A percentile compares a stretch with the other conserved stretches of the same genome.
phyloP scores from a whole-genome alignment of 1,140 invertebrate genomes.

The Leptoteleia sp. region DNA sequence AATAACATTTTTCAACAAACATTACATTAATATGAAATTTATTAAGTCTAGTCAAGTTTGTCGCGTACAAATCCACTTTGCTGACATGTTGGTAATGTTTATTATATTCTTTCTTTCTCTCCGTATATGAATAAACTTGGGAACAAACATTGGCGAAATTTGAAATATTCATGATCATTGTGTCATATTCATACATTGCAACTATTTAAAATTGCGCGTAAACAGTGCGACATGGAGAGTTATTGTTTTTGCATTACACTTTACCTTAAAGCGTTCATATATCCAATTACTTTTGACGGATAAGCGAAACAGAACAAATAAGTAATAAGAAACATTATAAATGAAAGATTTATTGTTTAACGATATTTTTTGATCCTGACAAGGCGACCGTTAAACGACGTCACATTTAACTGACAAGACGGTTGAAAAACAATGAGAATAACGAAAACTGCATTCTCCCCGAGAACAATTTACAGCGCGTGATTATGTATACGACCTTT shows the following conservation, averaged over 20 bases:
- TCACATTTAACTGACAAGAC: constrained; percentile 58
- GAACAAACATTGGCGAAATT: constrained; percentile 9
- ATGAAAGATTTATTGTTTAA: constrained; percentile 54
- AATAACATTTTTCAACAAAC: no score
- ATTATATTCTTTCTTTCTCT: no score
- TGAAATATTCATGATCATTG: constrained; percentile 21
- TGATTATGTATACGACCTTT: constrained; percentile 62
- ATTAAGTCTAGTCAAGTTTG: no score
- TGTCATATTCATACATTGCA: constrained; percentile 23
- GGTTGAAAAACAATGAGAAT: constrained; percentile 59
- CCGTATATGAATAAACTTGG: no score
- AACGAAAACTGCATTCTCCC: constrained; percentile 44
- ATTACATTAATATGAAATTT: no score
- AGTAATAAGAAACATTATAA: constrained; percentile 50
- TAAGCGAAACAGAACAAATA: constrained; percentile 56
- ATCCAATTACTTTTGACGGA: constrained; percentile 57
- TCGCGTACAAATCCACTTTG: no score
- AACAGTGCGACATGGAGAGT: constrained; percentile 42
- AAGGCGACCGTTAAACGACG: constrained; percentile 59
- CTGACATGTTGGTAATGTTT: no score
- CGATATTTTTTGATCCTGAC: constrained; percentile 57
- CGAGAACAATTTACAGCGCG: constrained; percentile 52
- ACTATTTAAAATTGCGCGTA: constrained; percentile 47
- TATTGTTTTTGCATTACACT: constrained; percentile 55
- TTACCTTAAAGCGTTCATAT: constrained; percentile 50